Base-by-base conservation (phyloP, 2,113 vertebrate genomes). In the Hystrix brachyura region DNA sequence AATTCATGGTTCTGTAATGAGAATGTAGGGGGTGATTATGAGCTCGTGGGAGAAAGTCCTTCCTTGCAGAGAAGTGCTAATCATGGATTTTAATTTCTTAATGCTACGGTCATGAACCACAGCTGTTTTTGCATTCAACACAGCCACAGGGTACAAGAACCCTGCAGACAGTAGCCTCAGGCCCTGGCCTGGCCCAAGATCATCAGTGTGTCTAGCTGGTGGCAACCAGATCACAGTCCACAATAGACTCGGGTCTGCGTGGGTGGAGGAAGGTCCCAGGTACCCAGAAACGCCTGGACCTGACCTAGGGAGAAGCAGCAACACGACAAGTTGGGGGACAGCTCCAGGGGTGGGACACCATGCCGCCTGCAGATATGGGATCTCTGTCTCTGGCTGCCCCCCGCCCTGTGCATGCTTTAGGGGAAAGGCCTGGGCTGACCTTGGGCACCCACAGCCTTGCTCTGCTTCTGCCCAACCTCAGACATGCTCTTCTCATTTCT, bases 41-140 rank as follows among this genome's bases (percentile, higher is more conserved):
- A 80, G 64, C 27, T 18, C n/a, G 19, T 0, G 11, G 48, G 78
- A 65, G 32, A 25, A 23, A n/a, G 9, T 48, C 62, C 13, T 46
- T 60, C 29, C n/a, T 51, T 94, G 51, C 82, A 78, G 51, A 91
- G 64, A 94, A 85, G 48, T 25, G 82, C 60, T 48, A 13, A 88
- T 83, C n/a, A 29, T 29, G 25, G 67, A n/a, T 67, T 79, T 92
- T 87, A 62, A 84, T 46, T 90, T 87, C 60, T 60, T n/a, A 79
- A 55, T 13, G 57, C 15, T 5, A 8, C 15, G 32, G 69, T 62
- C 32, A 62, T 27, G 85, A 94, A 80, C 92, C 76, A 57, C 76
- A 65, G 71, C 46, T 79, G 86, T n/a, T 87, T 86, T 34, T 1
- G 15, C 23, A 38, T 38, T 79, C 32, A 72, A 74, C 90, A 65